Evolutionary conservation across 2,113 vertebrate species (phyloP).

Genomic region (Hemicordylus capensis): DNA sequence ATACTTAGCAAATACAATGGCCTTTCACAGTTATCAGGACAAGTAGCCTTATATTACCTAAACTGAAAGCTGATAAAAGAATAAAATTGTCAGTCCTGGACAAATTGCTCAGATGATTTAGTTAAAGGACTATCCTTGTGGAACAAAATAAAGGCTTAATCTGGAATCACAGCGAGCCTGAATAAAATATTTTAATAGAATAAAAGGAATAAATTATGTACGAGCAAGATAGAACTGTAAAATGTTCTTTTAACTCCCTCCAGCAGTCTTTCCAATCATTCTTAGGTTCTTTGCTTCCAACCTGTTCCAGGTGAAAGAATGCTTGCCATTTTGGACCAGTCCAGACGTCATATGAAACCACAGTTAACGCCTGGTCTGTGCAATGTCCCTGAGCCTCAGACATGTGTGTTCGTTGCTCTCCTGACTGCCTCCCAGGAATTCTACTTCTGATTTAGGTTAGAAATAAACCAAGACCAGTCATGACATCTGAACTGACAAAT

Average conservation of each 20-base stretch:
- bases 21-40: slow-evolving; percentile 21
- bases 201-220: slow-evolving; percentile 31
- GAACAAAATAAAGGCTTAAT: not conserved
- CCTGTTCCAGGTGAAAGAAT: slow-evolving; percentile 42
- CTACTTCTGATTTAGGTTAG: too few relatives aligned
- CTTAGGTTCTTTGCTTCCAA: slow-evolving; percentile 48
- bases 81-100: not conserved
- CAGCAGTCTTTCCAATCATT: slow-evolving; percentile 54
- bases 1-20: not conserved
- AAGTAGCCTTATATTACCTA: slow-evolving; percentile 27
- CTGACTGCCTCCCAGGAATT: too few relatives aligned
- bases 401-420: too few relatives aligned
- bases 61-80: slow-evolving; percentile 11
- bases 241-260: not conserved
- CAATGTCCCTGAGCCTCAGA: too few relatives aligned
- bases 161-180: slow-evolving; percentile 9
- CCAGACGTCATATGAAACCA: too few relatives aligned
- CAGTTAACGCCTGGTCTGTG: too few relatives aligned
- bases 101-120: not conserved
- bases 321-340: too few relatives aligned
- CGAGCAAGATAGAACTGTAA: not conserved
- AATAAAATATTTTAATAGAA: slow-evolving; percentile 50
- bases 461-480: too few relatives aligned
- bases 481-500: too few relatives aligned
- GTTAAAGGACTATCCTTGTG: slow-evolving; percentile 26